Evolutionary conservation across 1,140 invertebrate genomes (phyloP), one percentile per base, ranked within the genome.

Genomic region (Saxidomus purpurata): DNA sequence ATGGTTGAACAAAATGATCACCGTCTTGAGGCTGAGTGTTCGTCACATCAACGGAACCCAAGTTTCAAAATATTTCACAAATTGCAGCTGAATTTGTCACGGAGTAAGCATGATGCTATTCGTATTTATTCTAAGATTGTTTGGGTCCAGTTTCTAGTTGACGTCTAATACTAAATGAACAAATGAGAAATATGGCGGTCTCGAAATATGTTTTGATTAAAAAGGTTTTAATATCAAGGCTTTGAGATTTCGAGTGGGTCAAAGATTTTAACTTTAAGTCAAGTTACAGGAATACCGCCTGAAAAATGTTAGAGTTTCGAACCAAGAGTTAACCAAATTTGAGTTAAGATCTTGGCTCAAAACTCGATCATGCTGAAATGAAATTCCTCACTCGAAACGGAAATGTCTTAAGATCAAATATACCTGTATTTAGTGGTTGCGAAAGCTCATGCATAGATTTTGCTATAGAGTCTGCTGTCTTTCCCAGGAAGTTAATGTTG

Each of bases 401-500:
- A 8, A 55, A 55, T 55, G 19, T 55, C 19, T 55, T 19, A 19
- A 55, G 19, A 55, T 3, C 22, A 3, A 11, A 40, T 40, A n/a
- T 77, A 77, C 74, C 19, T 47, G 38, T 22, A 15, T 15, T 31
- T 15, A 52, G 0, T 31, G 61, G 61, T n/a, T 47, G 25, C 1
- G 61, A 43, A 19, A 84, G 59, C 15, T n/a, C 19, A n/a, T 69
- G 17, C 19, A 84, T 47, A 49, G 61, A 34, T 0, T 38, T 4
- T 28, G 43, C 28, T 17, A 84, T 28, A 15, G 82, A 31, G 25
- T 86, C 83, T n/a, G 83, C 31, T 28, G 67, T 74, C 40, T 86
- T 86, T 8, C 28, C 31, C 3, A 86, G 83, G 47, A 86, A 86
- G 31, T 36, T 55, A 17, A 86, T 28, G 69, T 86, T 86, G 49